Evolutionary conservation across 2,797 vertebrate species (phyloP).

Genomic region (Darevskia mixta): DNA sequence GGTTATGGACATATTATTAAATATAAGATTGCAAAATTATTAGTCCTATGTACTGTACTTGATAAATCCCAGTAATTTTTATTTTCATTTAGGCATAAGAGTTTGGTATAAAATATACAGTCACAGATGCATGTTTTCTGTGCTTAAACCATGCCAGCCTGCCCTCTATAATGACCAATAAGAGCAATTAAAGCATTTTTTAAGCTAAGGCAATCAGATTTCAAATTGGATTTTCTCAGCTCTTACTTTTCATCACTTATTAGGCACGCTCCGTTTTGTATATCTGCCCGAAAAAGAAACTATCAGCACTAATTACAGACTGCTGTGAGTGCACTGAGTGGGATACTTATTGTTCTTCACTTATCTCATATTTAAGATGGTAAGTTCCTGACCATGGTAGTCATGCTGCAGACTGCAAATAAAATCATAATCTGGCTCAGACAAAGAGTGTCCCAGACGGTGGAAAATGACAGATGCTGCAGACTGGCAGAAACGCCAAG

Average conservation of each 20-base stretch:
- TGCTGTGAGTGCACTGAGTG: conserved; percentile 32
- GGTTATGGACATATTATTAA: conserved; percentile 30
- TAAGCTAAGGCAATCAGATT: conserved; percentile 46
- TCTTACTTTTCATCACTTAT: conserved; percentile 50
- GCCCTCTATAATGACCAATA: conserved; percentile 64
- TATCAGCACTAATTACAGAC: conserved; percentile 49
- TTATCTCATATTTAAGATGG: conserved; percentile 45
- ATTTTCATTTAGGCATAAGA: conserved; percentile 25
- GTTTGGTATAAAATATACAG: conserved; percentile 60
- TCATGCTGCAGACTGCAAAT: conserved; percentile 46
- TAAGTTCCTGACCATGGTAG: conserved; percentile 45
- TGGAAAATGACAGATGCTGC: conserved; percentile 34
- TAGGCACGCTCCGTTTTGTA: conserved; percentile 33
- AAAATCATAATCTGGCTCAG: conserved; percentile 57
- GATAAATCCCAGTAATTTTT: conserved; percentile 40
- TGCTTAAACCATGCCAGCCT: conserved; percentile 57
- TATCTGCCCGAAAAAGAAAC: conserved; percentile 23
- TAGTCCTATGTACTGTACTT: not conserved
- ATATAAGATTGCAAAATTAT: conserved; percentile 10
- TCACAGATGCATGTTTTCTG: conserved; percentile 49
- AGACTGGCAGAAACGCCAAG: not conserved
- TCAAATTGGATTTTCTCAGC: conserved; percentile 48
- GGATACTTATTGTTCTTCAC: conserved; percentile 40
- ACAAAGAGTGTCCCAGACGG: conserved; percentile 11
- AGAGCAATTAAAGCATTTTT: conserved; percentile 55